Conservation (phyloP, 2,888 invertebrate species). For the Leptogaster cylindrica region DNA sequence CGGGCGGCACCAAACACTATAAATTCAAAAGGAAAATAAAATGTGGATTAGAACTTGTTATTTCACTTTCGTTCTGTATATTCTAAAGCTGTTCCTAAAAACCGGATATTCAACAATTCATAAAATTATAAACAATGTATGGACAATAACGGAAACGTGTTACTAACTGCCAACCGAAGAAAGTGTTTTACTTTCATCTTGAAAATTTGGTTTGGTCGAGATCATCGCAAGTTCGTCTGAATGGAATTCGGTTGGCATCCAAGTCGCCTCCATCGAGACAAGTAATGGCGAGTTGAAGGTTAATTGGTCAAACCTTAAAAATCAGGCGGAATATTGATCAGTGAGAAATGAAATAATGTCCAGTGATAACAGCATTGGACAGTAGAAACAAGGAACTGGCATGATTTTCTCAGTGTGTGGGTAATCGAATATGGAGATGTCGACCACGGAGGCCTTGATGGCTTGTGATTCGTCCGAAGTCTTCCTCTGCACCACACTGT, state of each 20-base stretch:
- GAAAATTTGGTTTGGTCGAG: background rate
- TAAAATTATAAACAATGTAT: too few species aligned
- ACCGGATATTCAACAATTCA: background rate
- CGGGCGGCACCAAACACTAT: background rate
- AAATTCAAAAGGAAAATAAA: background rate
- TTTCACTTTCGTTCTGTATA: background rate
- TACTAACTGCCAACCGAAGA: too few species aligned
- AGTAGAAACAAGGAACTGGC: constrained; percentile 19
- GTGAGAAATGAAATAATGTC: constrained; percentile 21
- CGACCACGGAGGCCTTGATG: background rate
- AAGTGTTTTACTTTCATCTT: background rate
- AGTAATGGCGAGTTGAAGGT: constrained; percentile 26
- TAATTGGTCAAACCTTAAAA: constrained; percentile 1
- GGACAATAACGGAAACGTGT: too few species aligned
- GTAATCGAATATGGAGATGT: too few species aligned
- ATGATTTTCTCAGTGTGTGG: background rate
- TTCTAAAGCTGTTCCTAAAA: background rate
- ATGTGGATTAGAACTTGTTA: background rate
- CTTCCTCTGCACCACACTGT: constrained; percentile 24
- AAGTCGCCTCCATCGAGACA: constrained; percentile 7
- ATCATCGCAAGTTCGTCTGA: background rate
- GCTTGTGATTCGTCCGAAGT: background rate
- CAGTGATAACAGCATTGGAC: constrained; percentile 6
- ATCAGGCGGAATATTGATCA: constrained; percentile 29
- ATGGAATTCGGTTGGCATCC: background rate